A percentile compares a stretch with the other conserved stretches of the same genome.
These are phyloP conservation scores for Paracentrotus lividus DNA, from an alignment of 53 echinoderm and acorn worm species.

Conservation along the genomic window DNA sequence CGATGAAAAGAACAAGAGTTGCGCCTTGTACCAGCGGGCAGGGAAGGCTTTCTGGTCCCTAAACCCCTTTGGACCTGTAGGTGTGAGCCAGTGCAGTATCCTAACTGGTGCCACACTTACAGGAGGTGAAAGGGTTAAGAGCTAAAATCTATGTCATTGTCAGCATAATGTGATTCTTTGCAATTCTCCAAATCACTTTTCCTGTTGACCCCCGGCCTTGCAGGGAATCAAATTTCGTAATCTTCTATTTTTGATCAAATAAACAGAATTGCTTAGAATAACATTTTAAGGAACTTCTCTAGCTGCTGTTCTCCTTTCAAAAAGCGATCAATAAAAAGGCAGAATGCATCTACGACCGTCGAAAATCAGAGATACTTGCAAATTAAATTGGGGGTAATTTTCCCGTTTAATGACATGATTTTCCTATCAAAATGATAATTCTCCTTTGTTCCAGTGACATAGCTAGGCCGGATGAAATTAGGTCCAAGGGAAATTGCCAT, in stretches of 20 bases:
- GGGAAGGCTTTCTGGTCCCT: conserved; percentile 28
- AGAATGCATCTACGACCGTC: conserved; percentile 9
- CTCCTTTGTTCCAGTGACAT: conserved; percentile 20
- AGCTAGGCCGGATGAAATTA: background rate
- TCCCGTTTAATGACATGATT: conserved; percentile 50
- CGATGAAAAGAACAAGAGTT: conserved; percentile 52
- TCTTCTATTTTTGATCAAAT: conserved; percentile 48
- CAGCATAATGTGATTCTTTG: conserved; percentile 54
- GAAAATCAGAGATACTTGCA: conserved; percentile 45
- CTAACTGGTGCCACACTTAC: background rate
- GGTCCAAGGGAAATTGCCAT: background rate
- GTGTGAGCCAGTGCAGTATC: background rate
- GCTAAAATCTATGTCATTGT: conserved; percentile 17
- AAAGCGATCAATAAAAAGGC: conserved; percentile 28
- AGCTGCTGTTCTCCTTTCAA: background rate
- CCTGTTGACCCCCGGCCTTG: conserved; percentile 42
- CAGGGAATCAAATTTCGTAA: conserved; percentile 50
- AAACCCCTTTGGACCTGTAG: conserved; percentile 30
- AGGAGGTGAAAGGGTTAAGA: background rate
- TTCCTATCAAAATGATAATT: conserved; percentile 11
- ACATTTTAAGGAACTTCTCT: conserved; percentile 40
- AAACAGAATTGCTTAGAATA: conserved; percentile 63
- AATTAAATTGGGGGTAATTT: conserved; percentile 47
- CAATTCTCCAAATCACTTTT: conserved; percentile 49
- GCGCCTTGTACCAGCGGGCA: conserved; percentile 41